Percentiles rank a stretch among this genome's conserved stretches.
Evolutionary conservation across 1,140 invertebrate genomes (phyloP).

Genomic region (Leptoteleia sp.): DNA sequence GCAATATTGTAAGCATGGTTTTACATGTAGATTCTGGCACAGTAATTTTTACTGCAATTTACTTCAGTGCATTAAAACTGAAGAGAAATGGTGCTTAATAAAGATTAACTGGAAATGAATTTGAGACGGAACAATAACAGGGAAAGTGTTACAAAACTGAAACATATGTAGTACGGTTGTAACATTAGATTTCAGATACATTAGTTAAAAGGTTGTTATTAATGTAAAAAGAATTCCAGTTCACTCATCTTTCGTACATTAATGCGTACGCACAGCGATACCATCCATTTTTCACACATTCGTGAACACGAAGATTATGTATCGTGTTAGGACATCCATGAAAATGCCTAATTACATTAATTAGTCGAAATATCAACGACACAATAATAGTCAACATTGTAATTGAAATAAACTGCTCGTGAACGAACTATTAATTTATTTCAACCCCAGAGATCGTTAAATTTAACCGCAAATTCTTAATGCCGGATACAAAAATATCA

Average conservation of each 20-base stretch:
- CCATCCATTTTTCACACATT: slow-evolving; percentile 53
- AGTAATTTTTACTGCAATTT: no score
- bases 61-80: no score
- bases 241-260: slow-evolving; percentile 8
- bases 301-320: slow-evolving; percentile 33
- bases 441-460: not conserved
- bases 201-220: slow-evolving; percentile 24
- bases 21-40: no score
- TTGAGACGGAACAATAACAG: slow-evolving; percentile 9
- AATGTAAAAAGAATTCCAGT: slow-evolving; percentile 26
- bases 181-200: slow-evolving; percentile 46
- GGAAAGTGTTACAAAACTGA: slow-evolving; percentile 39
- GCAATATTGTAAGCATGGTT: no score
- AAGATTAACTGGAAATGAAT: not conserved
- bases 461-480: slow-evolving; percentile 1
- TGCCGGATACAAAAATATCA: slow-evolving; percentile 16
- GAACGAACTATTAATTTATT: no score
- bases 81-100: not conserved
- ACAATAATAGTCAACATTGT: slow-evolving; percentile 8
- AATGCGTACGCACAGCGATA: slow-evolving; percentile 11
- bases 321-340: slow-evolving; percentile 22
- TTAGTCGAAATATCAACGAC: slow-evolving; percentile 19
- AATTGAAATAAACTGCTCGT: slow-evolving; percentile 3
- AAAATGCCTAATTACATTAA: slow-evolving; percentile 41
- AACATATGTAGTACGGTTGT: slow-evolving; percentile 25